Conservation (phyloP, 1,140 invertebrate genomes). For the Wiebesia pumilae region DNA sequence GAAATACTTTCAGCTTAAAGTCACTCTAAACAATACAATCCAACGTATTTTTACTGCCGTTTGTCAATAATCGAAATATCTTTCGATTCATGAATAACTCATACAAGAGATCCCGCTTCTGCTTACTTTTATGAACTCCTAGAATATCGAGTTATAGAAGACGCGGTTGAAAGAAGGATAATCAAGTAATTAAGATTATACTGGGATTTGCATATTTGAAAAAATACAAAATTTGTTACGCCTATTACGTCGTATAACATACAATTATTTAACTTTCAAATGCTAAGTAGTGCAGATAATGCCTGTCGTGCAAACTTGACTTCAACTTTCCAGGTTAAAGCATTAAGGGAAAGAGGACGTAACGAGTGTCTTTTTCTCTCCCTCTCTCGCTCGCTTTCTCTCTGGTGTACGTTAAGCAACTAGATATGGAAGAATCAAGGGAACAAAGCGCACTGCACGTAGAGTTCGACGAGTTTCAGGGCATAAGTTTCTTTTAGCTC, state of each 20-base stretch:
- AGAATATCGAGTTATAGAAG: not conserved
- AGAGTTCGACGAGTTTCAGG: constrained; percentile 45
- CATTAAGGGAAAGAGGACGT: constrained; percentile 28
- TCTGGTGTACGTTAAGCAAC: constrained; percentile 29
- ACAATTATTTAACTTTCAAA: constrained; percentile 2
- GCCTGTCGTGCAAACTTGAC: constrained; percentile 37
- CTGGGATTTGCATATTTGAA: not conserved
- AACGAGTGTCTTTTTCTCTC: constrained; percentile 13
- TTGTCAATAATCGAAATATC: too few relatives aligned
- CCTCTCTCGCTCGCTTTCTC: not conserved
- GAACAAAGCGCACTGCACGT: constrained; percentile 42
- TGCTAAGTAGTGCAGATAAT: constrained; percentile 31
- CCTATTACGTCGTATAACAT: not conserved
- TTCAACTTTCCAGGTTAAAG: constrained; percentile 34
- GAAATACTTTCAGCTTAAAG: too few relatives aligned
- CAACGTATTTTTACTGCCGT: too few relatives aligned
- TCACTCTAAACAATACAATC: too few relatives aligned
- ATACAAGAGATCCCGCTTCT: not conserved
- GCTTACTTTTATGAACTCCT: not conserved
- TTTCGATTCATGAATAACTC: not conserved
- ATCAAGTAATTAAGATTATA: not conserved
- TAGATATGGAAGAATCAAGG: constrained; percentile 49
- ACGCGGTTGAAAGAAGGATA: not conserved
- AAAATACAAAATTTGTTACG: not conserved
- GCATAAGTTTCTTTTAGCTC: constrained; percentile 53